Evolutionary conservation across 2,113 vertebrate species (phyloP), one percentile per base, ranked within the genome.

Genomic region (Hyla sarda): DNA sequence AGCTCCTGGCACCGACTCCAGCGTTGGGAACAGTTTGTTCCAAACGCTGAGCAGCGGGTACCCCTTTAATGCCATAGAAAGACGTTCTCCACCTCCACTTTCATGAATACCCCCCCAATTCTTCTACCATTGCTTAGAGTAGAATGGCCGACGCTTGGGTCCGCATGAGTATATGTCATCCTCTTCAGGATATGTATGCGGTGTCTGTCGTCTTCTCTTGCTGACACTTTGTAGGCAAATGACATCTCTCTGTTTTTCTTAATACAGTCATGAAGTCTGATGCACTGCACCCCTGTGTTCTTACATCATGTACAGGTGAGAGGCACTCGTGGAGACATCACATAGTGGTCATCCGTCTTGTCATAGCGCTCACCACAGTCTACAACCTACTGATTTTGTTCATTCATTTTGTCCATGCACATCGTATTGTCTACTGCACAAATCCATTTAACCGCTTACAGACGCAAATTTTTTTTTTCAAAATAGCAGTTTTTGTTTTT

Each of bases 281-380:
- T 84, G 83, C 56, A 84, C 73, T 76, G 83, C 83, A 84, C 72
- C 72, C 83, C 83, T 84, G 83, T 84, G 83, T 84, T 84, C 83
- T 76, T 76, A 77, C 83, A 84, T 77, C 83, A 60, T 84, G 83
- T 65, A 65, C 83, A 84, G 83, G 83, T 84, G 83, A 84, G 83
- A 77, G 50, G 54, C 30, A 83, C 77, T 60, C 21, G 30, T 80
- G 77, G 32, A 62, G 77, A 60, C 54, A 77, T 60, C 74, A 30
- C 56, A 65, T 77, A 65, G 72, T 65, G 30, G 19, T 75, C 54
- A 50, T 84, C n/a, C 16, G 73, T 84, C 72, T n/a, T 76, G 73
- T 76, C 73, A 76, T 84, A 34, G 54, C 12, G 1, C 19, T 32
- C 54, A 77, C 52, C 25, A 25, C 54, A 75, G 1, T 41, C 41